phyloP scores from a whole-genome alignment of 2,113 vertebrate genomes.

The Pseudopodoces humilis region DNA sequence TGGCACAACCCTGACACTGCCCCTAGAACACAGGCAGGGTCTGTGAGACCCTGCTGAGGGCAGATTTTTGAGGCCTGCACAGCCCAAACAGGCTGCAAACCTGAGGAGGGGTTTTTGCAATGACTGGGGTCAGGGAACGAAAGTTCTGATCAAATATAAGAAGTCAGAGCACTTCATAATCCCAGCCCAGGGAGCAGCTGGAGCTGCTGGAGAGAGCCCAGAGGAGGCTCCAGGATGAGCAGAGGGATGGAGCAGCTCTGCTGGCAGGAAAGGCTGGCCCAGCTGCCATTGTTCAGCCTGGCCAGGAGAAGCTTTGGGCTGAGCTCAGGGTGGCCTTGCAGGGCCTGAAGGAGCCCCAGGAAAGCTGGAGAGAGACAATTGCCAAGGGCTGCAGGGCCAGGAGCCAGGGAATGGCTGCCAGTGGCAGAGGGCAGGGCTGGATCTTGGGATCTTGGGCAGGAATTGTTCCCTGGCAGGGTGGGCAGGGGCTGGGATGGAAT shows the following conservation, averaged over 20 bases:
- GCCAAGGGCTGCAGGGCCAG: not conserved
- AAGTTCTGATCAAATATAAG: not conserved
- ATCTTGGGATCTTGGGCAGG: not conserved
- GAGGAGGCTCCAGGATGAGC: not conserved
- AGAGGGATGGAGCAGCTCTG: not conserved
- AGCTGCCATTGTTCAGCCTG: not conserved
- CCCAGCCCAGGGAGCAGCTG: rapidly evolving
- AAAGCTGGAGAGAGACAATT: not conserved
- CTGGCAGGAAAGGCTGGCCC: not conserved
- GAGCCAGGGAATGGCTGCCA: not conserved
- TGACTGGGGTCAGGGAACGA: not conserved
- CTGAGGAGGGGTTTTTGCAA: not conserved
- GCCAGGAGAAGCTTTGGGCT: not conserved
- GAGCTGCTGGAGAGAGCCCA: not conserved
- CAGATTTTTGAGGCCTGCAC: not conserved
- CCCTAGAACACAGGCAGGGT: not conserved
- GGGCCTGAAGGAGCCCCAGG: not conserved
- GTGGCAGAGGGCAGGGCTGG: not conserved
- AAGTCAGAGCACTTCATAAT: not conserved
- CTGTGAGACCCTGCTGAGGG: not conserved
- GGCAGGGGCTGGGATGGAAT: rapidly evolving
- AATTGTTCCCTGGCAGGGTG: not conserved
- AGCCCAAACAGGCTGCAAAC: not conserved
- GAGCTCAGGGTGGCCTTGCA: not conserved
- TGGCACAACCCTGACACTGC: not conserved